Evolutionary conservation across 1,140 invertebrate species (phyloP).

Genomic region (Drosophila mojavensis): DNA sequence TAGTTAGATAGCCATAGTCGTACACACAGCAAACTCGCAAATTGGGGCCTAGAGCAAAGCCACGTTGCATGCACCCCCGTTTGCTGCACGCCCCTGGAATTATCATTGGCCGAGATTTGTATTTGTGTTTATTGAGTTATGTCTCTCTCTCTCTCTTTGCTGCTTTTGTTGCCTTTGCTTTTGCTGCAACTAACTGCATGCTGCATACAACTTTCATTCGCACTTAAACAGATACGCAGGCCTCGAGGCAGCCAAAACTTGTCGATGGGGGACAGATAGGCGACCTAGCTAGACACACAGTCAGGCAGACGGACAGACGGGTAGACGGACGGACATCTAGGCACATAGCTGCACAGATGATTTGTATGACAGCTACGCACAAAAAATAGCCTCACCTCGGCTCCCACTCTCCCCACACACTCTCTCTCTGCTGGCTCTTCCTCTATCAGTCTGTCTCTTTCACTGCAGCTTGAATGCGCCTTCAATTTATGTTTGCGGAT

Average conservation of each 20-base stretch:
- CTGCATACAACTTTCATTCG: conserved; percentile 65
- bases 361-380: conserved; percentile 68
- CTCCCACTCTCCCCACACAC: neutral
- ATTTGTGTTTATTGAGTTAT: conserved; percentile 82
- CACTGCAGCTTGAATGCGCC: conserved; percentile 73
- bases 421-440: neutral
- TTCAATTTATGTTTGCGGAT: conserved; percentile 83
- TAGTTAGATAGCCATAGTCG: neutral
- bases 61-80: neutral
- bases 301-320: conserved; percentile 11
- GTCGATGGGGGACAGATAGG: conserved; percentile 51
- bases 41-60: conserved; percentile 10
- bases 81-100: conserved; percentile 19
- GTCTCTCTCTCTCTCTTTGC: neutral
- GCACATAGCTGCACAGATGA: conserved; percentile 56
- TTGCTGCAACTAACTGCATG: conserved; percentile 57
- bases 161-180: conserved; percentile 23
- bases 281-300: neutral
- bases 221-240: conserved; percentile 62
- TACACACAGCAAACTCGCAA: neutral
- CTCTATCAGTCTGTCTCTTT: conserved; percentile 47
- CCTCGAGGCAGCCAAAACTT: conserved; percentile 60
- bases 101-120: conserved; percentile 64
- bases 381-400: conserved; percentile 6
- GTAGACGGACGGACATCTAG: conserved; percentile 21